Base-by-base conservation (phyloP, 2,888 invertebrate species). In the Chrysotoxum bicinctum region DNA sequence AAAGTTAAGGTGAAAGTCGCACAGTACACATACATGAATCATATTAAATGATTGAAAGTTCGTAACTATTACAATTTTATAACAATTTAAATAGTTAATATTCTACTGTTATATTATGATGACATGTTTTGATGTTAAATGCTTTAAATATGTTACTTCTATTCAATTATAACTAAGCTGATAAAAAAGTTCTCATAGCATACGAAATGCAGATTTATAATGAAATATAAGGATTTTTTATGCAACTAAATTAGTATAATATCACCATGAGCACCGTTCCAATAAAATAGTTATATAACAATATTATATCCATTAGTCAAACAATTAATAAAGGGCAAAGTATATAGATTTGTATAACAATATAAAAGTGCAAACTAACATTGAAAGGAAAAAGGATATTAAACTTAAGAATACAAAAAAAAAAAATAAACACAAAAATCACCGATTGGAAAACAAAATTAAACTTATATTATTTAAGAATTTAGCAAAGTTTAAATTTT, bases 281-380 rank as follows among this genome's bases (percentile, higher is more conserved):
- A 84, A 54, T 75, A 64, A 84, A 79, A 77, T 74, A 40, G 14
- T 74, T 50, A 62, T 78, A 72, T 66, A 70, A 56, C 70, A 50
- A 66, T 60, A 50, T 52, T 60, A 69, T 83, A 52, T 72, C 37
- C 32, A 78, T 74, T 58, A 79, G 64, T 84, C 66, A 80, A 84
- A 80, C 76, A 84, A 30, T 84, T 80, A 80, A 74, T 64, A 64
- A 66, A 84, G 84, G 84, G 79, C 79, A 79, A 79, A 84, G 75
- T 58, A 79, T 66, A 66, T 50, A 50, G 50, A 10, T 50, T 50
- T 66, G 23, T 32, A 26, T 26, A 64, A 64, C 45, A 30, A 75
- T 64, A 62, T 83, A 62, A 83, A 45, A 80, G 84, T 84, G 84
- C 84, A 84, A 84, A 84, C 84, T 75, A 80, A 84, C 80, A 84